These are phyloP conservation scores for Elysia crispata DNA, from an alignment of 2,888 invertebrate genomes.

Conservation along the genomic window DNA sequence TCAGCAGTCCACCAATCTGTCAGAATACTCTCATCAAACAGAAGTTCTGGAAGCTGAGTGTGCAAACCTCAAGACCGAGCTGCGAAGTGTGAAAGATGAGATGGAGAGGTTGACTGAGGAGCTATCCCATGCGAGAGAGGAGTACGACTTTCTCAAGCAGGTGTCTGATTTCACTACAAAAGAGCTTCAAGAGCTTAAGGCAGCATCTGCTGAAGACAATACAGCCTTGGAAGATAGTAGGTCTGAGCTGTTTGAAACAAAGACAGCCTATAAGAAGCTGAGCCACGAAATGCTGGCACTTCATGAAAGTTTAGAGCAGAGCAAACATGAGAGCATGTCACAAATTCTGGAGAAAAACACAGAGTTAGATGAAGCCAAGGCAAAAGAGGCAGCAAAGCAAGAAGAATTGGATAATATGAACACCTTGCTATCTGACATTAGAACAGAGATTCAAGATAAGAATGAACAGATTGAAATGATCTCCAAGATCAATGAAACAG, in stretches of 20 bases:
- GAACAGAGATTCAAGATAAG: slow-evolving; percentile 11
- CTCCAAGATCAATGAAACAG: background rate
- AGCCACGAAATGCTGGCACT: slow-evolving; percentile 18
- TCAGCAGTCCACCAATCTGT: slow-evolving; percentile 9
- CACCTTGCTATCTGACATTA: slow-evolving; percentile 23
- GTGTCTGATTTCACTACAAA: slow-evolving; percentile 23
- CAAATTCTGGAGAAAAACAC: slow-evolving; percentile 24
- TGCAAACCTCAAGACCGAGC: background rate
- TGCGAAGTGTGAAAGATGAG: slow-evolving; percentile 12
- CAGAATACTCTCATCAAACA: slow-evolving; percentile 11
- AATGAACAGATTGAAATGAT: slow-evolving; percentile 30
- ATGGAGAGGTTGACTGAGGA: slow-evolving; percentile 30
- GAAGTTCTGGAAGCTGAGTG: slow-evolving; percentile 1
- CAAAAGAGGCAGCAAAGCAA: background rate
- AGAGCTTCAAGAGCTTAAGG: slow-evolving; percentile 33
- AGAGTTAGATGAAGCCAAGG: slow-evolving; percentile 16
- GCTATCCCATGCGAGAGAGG: slow-evolving; percentile 12
- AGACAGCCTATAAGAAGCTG: slow-evolving; percentile 23
- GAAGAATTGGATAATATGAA: slow-evolving; percentile 41
- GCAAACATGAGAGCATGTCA: slow-evolving; percentile 6
- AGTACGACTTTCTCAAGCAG: slow-evolving; percentile 22
- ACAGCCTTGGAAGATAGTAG: slow-evolving; percentile 10
- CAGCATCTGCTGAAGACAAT: background rate
- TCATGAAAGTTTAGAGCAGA: slow-evolving; percentile 20
- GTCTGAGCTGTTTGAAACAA: slow-evolving; percentile 18